Base-by-base conservation (phyloP, 53 echinoderm and acorn worm genomes). In the Echinarachnius parma region DNA sequence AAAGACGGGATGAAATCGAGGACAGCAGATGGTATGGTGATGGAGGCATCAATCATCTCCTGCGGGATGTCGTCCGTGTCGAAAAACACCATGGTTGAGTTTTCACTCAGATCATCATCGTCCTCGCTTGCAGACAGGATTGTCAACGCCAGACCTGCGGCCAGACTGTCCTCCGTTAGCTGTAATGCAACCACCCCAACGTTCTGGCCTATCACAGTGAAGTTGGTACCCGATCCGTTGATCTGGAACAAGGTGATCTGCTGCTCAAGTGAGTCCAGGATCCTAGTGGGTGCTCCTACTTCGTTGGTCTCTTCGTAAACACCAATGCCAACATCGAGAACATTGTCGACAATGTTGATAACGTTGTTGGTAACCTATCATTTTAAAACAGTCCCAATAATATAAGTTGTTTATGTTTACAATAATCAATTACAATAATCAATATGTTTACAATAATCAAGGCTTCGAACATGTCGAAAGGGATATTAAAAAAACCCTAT, bases 351-450 rank as follows among this genome's bases (percentile, higher is more conserved):
- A 19, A 53, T 55, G 14, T 26, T 42, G 9, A 82, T 27, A 19
- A 64, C 65, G 31, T 82, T 82, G 18, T 34, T 76, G 55, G 82
- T 82, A 5, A 82, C 82, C 82, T 82, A 60, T 23, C n/a, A n/a
- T n/a, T n/a, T n/a, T n/a, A n/a, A n/a, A n/a, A n/a, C n/a, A n/a
- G n/a, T n/a, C n/a, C n/a, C n/a, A 16, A 45, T 10, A 16, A 45
- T n/a, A n/a, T n/a, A n/a, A n/a, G n/a, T n/a, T n/a, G n/a, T n/a
- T n/a, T 7, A 54, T 54, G 20, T 54, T 54, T 8, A 5, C 54
- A 8, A 16, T 22, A 24, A 28, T 2, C 2, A 66, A 25, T 21
- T 21, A 4, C n/a, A 64, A 39, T 24, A 9, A 44, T 19, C 2
- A 39, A 13, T 9, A n/a, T n/a, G n/a, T n/a, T n/a, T n/a, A n/a